phyloP scores from a whole-genome alignment of 2,113 vertebrate genomes.

The Stictonetta naevosa region DNA sequence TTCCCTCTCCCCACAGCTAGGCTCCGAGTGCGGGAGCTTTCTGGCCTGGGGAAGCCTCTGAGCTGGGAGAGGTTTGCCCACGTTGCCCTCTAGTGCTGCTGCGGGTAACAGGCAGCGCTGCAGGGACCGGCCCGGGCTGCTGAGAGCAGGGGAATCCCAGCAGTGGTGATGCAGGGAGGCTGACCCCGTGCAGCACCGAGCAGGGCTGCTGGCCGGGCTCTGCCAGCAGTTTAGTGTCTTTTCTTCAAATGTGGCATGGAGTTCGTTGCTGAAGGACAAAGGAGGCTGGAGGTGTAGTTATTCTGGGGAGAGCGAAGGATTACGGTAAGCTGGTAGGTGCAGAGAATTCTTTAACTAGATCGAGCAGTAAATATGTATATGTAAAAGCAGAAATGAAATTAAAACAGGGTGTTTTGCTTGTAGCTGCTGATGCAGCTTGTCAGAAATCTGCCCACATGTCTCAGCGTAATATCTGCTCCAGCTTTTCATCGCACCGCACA shows the following conservation, averaged over 20 bases:
- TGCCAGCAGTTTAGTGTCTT: not conserved
- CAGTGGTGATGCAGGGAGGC: not conserved
- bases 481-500: not conserved
- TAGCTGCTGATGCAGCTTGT: not conserved
- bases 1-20: accelerated
- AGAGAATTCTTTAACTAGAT: not conserved
- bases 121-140: not conserved
- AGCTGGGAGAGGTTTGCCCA: not conserved
- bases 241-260: not conserved
- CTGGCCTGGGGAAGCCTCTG: not conserved
- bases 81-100: constrained; percentile 63
- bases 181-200: not conserved
- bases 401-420: not conserved
- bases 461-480: not conserved
- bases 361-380: not conserved
- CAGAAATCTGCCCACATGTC: not conserved
- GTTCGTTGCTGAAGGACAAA: not conserved
- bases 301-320: not conserved
- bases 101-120: not conserved
- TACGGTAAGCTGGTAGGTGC: not conserved
- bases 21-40: not conserved
- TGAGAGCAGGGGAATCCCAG: accelerated
- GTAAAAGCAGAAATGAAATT: not conserved
- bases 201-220: not conserved
- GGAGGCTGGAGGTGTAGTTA: not conserved